These are phyloP conservation scores for Ornithorhynchus anatinus DNA, from an alignment of 2,113 vertebrate genomes.

Conservation along the genomic window DNA sequence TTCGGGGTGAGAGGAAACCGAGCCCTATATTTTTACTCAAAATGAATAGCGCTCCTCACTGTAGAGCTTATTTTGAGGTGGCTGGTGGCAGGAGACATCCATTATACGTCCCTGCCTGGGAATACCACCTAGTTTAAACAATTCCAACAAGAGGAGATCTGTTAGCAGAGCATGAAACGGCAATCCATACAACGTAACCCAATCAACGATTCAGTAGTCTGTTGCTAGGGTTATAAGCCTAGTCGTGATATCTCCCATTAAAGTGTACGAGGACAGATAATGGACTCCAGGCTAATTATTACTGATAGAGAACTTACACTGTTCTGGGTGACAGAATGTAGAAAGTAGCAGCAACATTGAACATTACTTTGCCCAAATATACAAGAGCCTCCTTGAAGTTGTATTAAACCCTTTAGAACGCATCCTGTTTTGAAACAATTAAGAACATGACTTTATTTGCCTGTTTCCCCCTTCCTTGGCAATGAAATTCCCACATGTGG, in stretches of 20 bases:
- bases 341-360: conserved; percentile 55
- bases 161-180: conserved; percentile 45
- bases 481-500: no score
- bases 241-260: conserved; percentile 62
- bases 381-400: conserved; percentile 52
- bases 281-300: conserved; percentile 72
- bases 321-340: conserved; percentile 65
- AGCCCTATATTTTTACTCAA: no score
- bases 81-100: conserved; percentile 11
- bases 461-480: no score
- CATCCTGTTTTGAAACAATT: conserved; percentile 27
- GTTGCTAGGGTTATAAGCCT: conserved; percentile 68
- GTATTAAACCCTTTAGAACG: conserved; percentile 7
- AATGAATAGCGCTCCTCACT: conserved; percentile 2
- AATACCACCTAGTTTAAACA: conserved; percentile 32
- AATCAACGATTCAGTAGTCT: conserved; percentile 47
- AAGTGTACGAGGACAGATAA: conserved; percentile 66
- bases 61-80: neutral
- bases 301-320: conserved; percentile 62
- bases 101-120: conserved; percentile 17
- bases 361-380: conserved; percentile 61
- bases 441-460: no score
- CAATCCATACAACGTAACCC: conserved; percentile 39
- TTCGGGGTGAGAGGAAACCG: no score
- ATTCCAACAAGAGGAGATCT: conserved; percentile 41